These are phyloP conservation scores for Acanthococcus lagerstroemiae DNA, from an alignment of 2,888 invertebrate genomes.

Conservation along the genomic window DNA sequence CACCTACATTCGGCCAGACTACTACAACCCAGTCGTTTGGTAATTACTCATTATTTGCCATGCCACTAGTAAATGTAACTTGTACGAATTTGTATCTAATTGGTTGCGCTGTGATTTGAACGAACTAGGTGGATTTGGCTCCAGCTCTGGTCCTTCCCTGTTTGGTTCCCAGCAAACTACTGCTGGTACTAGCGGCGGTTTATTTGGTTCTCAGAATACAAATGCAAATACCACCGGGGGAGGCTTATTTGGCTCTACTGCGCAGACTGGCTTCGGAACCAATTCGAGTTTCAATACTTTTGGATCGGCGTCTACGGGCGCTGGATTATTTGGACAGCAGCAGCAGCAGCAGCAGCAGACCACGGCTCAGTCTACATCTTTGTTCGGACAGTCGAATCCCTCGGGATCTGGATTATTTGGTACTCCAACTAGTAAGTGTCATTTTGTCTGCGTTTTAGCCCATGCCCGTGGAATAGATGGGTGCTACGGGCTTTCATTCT, in stretches of 20 bases:
- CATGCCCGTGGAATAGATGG: too few species aligned
- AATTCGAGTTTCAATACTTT: conserved; percentile 43
- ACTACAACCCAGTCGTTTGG: conserved; percentile 47
- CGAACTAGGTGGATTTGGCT: conserved; percentile 24
- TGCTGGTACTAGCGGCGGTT: conserved; percentile 35
- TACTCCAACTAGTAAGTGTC: conserved; percentile 31
- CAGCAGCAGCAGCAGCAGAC: conserved; percentile 41
- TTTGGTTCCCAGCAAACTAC: conserved; percentile 46
- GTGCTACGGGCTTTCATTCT: too few species aligned
- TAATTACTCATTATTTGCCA: background rate
- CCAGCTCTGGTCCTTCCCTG: conserved; percentile 36
- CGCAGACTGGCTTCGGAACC: conserved; percentile 55
- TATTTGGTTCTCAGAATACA: conserved; percentile 47
- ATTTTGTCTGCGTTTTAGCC: too few species aligned
- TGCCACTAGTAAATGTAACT: background rate
- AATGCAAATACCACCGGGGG: conserved; percentile 42
- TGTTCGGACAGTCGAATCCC: conserved; percentile 46
- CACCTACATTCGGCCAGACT: conserved; percentile 53
- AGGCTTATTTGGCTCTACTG: conserved; percentile 52
- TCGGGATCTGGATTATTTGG: conserved; percentile 31
- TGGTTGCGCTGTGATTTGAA: too few species aligned
- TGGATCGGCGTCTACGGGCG: conserved; percentile 46
- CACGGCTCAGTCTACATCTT: conserved; percentile 43
- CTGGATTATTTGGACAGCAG: conserved; percentile 54
- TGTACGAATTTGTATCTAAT: background rate